Evolutionary conservation across 2,113 vertebrate genomes (phyloP).

Genomic region (Athene noctua): DNA sequence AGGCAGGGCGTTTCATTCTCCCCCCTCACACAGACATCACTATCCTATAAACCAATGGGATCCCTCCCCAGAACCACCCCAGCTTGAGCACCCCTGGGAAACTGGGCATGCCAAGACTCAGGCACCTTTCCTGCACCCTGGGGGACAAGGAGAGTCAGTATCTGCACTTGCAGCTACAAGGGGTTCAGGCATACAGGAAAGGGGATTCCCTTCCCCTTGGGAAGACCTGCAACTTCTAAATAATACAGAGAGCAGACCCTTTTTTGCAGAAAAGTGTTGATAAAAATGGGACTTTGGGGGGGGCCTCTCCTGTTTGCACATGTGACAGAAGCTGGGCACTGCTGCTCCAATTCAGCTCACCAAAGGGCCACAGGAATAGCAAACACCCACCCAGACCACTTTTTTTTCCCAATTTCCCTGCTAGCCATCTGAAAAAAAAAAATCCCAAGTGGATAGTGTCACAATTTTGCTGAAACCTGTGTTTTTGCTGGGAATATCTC

Average conservation of each 20-base stretch:
- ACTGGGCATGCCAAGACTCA: rapidly evolving
- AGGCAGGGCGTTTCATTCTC: rapidly evolving
- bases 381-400: too few species aligned
- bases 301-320: neutral
- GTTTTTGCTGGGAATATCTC: neutral
- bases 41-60: neutral
- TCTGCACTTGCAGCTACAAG: neutral
- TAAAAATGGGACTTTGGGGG: neutral
- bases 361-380: neutral
- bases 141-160: rapidly evolving
- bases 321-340: rapidly evolving
- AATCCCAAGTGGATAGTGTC: too few species aligned
- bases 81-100: rapidly evolving
- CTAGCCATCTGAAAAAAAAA: neutral
- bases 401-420: neutral
- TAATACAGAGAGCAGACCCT: rapidly evolving
- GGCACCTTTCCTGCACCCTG: rapidly evolving
- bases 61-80: rapidly evolving
- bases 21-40: rapidly evolving
- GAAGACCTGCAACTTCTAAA: neutral
- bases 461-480: neutral
- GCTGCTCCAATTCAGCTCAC: rapidly evolving
- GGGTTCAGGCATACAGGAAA: neutral
- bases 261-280: neutral
- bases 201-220: neutral